Conservation (phyloP, 2,797 vertebrate species). For the Enteromius anoplus region DNA sequence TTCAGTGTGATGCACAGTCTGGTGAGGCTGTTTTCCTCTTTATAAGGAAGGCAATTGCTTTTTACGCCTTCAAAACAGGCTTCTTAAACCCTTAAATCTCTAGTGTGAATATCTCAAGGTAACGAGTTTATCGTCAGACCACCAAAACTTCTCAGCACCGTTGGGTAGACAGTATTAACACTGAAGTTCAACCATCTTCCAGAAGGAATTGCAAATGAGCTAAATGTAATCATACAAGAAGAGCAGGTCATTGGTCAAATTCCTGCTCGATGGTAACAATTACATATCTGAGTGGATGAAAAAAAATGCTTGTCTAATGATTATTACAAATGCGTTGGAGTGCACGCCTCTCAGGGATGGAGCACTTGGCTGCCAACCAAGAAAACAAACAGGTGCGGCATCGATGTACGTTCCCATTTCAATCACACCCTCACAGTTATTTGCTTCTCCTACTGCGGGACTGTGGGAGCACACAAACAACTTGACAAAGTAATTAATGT, state of each 20-base stretch:
- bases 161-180: constrained; percentile 25
- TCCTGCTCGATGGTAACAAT: constrained; percentile 19
- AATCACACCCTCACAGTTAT: constrained; percentile 24
- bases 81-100: constrained; percentile 16
- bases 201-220: constrained; percentile 55
- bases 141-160: constrained; percentile 18
- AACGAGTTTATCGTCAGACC: constrained; percentile 37
- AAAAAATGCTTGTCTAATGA: constrained; percentile 25
- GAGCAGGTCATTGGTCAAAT: constrained; percentile 42
- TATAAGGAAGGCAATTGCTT: constrained; percentile 5
- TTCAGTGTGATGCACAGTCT: constrained; percentile 6
- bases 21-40: neutral
- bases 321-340: constrained; percentile 48
- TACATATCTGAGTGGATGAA: constrained; percentile 37
- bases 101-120: constrained; percentile 2
- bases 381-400: constrained; percentile 41
- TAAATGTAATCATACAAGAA: constrained; percentile 55
- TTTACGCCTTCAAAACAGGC: neutral
- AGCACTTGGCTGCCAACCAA: constrained; percentile 36
- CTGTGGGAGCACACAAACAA: constrained; percentile 39
- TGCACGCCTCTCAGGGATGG: constrained; percentile 19
- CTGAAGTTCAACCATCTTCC: constrained; percentile 31
- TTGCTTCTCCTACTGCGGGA: constrained; percentile 24
- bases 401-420: constrained; percentile 37
- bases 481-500: constrained; percentile 53